Conservation (phyloP, 2,113 vertebrate species). For the Rhynchomys soricoides region DNA sequence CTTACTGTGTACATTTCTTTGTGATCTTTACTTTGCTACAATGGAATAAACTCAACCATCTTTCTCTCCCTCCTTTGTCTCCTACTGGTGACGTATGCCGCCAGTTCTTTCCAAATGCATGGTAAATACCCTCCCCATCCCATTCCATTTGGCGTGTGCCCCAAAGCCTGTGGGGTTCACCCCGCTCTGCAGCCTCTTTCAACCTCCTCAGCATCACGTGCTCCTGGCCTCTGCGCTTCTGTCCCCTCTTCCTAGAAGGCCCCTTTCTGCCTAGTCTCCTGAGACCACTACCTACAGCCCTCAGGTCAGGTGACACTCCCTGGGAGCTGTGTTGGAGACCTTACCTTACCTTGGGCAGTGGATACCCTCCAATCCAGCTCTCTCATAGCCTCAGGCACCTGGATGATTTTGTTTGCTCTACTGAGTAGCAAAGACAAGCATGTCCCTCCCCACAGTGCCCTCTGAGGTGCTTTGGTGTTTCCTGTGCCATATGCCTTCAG, state of each 20-base stretch:
- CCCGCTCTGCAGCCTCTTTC: background rate
- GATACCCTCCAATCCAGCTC: background rate
- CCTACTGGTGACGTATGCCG: background rate
- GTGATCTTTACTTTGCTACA: background rate
- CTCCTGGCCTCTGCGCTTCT: background rate
- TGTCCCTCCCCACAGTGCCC: too few species aligned
- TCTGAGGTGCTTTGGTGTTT: background rate
- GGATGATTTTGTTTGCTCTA: rapidly evolving
- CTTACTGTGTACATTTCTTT: background rate
- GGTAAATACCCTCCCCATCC: background rate
- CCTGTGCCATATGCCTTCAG: background rate
- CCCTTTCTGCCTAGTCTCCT: background rate
- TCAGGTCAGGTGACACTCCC: background rate
- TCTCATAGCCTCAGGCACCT: background rate
- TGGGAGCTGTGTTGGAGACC: background rate
- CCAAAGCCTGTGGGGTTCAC: background rate
- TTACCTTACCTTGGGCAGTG: background rate
- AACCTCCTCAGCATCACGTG: rapidly evolving
- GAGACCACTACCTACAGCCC: too few species aligned
- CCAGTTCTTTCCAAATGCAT: background rate
- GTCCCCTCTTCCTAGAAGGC: background rate
- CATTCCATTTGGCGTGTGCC: background rate
- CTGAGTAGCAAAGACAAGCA: background rate
- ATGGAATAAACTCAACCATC: background rate
- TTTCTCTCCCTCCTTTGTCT: background rate